Percentiles rank a stretch among this genome's conserved stretches.
These are phyloP conservation scores for Tachyglossus aculeatus DNA, from an alignment of 2,797 vertebrate genomes.

Conservation along the genomic window DNA sequence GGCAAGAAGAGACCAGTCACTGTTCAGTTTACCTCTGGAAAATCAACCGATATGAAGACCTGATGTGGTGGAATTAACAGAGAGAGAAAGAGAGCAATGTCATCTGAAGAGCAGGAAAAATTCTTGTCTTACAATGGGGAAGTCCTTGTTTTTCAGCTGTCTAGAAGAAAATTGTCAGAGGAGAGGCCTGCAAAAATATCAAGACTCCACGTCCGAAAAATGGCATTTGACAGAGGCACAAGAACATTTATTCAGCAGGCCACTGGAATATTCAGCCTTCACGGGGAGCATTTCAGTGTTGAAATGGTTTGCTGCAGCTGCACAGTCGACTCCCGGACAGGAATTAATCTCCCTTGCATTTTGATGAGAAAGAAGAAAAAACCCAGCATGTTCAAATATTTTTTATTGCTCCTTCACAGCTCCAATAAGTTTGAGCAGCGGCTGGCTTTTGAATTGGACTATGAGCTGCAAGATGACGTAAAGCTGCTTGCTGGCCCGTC, in stretches of 20 bases:
- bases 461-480: conserved; percentile 75
- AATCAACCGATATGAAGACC: background rate
- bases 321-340: conserved; percentile 72
- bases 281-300: conserved; percentile 45
- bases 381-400: conserved; percentile 72
- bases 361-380: conserved; percentile 72
- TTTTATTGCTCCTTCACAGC: conserved; percentile 76
- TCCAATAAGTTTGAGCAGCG: conserved; percentile 73
- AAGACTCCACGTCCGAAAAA: conserved; percentile 72
- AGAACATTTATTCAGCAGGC: conserved; percentile 76
- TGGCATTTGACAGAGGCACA: conserved; percentile 72
- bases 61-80: background rate
- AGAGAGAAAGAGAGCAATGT: conserved; percentile 45
- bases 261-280: conserved; percentile 65
- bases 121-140: conserved; percentile 79
- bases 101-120: conserved; percentile 48
- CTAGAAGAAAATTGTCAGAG: conserved; percentile 33
- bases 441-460: conserved; percentile 80
- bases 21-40: conserved; percentile 2
- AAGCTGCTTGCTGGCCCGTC: conserved; percentile 84
- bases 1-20: conserved; percentile 28
- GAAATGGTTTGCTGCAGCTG: conserved; percentile 77
- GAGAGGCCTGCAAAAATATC: conserved; percentile 33
- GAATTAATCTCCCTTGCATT: conserved; percentile 77
- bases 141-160: conserved; percentile 79